Evolutionary conservation across 2,888 invertebrate genomes (phyloP), one percentile per base, ranked within the genome.

Genomic region (Noctua comes): DNA sequence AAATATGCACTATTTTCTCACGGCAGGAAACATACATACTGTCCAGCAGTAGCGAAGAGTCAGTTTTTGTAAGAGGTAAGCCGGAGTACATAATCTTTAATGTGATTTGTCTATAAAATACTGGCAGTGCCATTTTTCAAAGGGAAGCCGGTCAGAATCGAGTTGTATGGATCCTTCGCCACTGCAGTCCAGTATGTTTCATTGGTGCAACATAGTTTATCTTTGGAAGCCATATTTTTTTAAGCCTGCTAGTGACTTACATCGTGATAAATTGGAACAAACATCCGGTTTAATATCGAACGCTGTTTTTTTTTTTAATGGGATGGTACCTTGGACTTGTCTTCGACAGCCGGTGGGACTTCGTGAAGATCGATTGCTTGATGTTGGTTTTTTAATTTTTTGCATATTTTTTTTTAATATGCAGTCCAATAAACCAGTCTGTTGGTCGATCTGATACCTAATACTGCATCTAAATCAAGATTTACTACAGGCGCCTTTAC

Each of bases 1-100:
- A 36, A 83, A 86, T 83, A 70, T 79, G 69, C 10, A 77, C 40
- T 64, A 72, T 82, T 79, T 85, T 77, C 85, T 64, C 73, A 82
- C 74, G 74, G 16, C 62, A 31, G 62, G 62, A 1, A 31, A 62
- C 31, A 62, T 31, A 62, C 27, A 31, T 6, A 64, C 13, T 13
- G 43, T 24, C 51, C 18, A 43, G 78, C 65, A 51, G n/a, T n/a
- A n/a, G n/a, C n/a, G n/a, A n/a, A n/a, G n/a, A n/a, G n/a, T n/a
- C n/a, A n/a, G n/a, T n/a, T n/a, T n/a, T n/a, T n/a, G n/a, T n/a
- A n/a, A n/a, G n/a, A n/a, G n/a, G n/a, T n/a, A n/a, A n/a, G n/a
- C n/a, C n/a, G n/a, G n/a, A n/a, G n/a, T n/a, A n/a, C n/a, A n/a
- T n/a, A n/a, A n/a, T n/a, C n/a, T n/a, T n/a, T n/a, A n/a, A n/a